Evolutionary conservation across 1,140 invertebrate species (phyloP).

Genomic region (Brachionus rubens): DNA sequence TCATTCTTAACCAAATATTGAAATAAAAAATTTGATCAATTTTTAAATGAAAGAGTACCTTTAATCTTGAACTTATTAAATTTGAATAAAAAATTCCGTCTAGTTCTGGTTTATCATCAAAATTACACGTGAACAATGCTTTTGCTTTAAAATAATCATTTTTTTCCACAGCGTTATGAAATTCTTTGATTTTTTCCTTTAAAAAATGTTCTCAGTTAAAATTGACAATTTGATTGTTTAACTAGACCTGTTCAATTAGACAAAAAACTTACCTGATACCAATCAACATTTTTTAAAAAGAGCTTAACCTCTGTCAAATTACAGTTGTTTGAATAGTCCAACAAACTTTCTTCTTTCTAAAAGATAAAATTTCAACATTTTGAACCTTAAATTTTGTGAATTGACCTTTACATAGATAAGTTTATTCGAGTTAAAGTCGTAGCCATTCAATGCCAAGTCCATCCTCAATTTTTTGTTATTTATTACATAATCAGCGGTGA

Average conservation of each 20-base stretch:
- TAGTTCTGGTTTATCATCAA: not conserved
- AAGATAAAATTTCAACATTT: not conserved
- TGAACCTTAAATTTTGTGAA: not conserved
- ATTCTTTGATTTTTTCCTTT: conserved; percentile 35
- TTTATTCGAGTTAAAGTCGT: not conserved
- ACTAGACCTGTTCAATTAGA: too few relatives aligned
- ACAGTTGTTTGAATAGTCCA: not conserved
- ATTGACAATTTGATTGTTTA: too few relatives aligned
- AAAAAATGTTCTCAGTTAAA: too few relatives aligned
- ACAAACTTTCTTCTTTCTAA: not conserved
- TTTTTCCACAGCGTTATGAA: conserved; percentile 36
- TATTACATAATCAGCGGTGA: not conserved
- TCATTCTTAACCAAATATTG: not conserved
- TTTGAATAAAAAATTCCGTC: not conserved
- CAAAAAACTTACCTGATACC: conserved; percentile 26
- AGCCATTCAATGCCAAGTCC: conserved; percentile 38
- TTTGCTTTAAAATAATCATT: conserved; percentile 42
- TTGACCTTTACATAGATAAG: not conserved
- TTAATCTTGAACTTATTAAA: not conserved
- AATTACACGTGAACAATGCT: not conserved
- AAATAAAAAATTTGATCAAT: conserved; percentile 5
- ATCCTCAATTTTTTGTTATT: conserved; percentile 1
- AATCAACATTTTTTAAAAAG: conserved; percentile 35
- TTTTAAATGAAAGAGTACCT: too few relatives aligned
- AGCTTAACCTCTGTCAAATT: not conserved